A percentile compares a stretch with the other conserved stretches of the same genome.
Evolutionary conservation across 2,113 vertebrate species (phyloP).

Genomic region (Alligator sinensis): DNA sequence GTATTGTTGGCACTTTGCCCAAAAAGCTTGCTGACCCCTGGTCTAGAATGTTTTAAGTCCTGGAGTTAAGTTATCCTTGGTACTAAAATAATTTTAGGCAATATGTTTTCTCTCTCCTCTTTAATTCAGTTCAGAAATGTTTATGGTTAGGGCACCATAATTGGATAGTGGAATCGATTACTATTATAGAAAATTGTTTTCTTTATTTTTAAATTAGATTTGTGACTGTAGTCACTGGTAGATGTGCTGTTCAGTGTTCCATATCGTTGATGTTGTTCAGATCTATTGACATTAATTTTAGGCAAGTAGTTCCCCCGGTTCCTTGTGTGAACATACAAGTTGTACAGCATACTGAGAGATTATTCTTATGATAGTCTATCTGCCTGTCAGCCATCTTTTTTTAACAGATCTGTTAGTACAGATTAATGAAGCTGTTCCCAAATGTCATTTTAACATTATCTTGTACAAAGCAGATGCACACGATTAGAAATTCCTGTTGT

Average conservation of each 20-base stretch:
- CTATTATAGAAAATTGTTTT: not conserved
- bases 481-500: not conserved
- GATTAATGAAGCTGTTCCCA: not conserved
- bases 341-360: not conserved
- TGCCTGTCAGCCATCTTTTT: not conserved
- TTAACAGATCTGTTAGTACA: not conserved
- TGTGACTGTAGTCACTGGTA: not conserved
- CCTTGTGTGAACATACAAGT: not conserved
- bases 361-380: not conserved
- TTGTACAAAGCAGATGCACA: not conserved
- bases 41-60: not conserved
- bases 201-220: not conserved
- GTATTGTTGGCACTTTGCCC: too few species aligned
- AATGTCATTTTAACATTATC: conserved; percentile 2
- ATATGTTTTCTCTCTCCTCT: not conserved
- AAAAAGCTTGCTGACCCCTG: not conserved
- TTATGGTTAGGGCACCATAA: not conserved
- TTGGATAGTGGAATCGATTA: not conserved
- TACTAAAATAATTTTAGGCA: not conserved
- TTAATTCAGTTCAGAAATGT: not conserved
- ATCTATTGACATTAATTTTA: not conserved
- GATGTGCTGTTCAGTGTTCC: not conserved
- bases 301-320: not conserved
- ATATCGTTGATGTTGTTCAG: not conserved
- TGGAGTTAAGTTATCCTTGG: not conserved